phyloP scores from a whole-genome alignment of 2,888 invertebrate genomes.

The Carpatolechia fugitivella region DNA sequence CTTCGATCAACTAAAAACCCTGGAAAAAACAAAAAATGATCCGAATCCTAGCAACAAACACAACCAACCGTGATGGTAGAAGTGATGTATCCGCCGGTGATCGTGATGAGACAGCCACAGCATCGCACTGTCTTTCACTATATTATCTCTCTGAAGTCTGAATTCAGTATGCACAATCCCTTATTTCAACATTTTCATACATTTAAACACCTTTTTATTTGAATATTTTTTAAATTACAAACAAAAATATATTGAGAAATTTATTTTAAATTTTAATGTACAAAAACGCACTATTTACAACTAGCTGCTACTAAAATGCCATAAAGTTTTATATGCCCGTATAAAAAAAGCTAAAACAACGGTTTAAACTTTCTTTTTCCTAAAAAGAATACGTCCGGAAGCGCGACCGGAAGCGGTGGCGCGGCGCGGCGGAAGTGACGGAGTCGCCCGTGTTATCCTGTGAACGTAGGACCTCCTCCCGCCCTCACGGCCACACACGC shows the following conservation, averaged over 20 bases:
- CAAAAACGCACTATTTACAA: background rate
- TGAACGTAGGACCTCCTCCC: conserved; percentile 11
- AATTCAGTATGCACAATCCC: too few relatives aligned
- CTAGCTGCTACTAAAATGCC: too few relatives aligned
- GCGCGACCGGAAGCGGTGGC: conserved; percentile 56
- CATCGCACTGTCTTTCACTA: conserved; percentile 37
- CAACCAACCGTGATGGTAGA: conserved; percentile 59
- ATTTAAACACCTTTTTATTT: too few relatives aligned
- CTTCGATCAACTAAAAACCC: too few relatives aligned
- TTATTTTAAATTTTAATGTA: too few relatives aligned
- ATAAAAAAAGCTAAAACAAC: too few relatives aligned
- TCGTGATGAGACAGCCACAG: conserved; percentile 64
- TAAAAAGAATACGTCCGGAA: conserved; percentile 35
- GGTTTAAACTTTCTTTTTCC: too few relatives aligned
- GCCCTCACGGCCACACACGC: background rate
- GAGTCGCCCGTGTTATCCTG: conserved; percentile 24
- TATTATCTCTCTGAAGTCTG: too few relatives aligned
- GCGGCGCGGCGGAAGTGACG: conserved; percentile 15
- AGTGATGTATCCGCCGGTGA: conserved; percentile 61
- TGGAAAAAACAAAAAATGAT: too few relatives aligned
- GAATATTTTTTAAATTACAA: too few relatives aligned
- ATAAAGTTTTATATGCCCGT: too few relatives aligned
- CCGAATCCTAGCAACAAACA: background rate
- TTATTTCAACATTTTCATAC: too few relatives aligned
- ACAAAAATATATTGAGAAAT: background rate